Evolutionary conservation across 1,140 invertebrate species (phyloP).

Genomic region (Cardiocondyla obscurior): DNA sequence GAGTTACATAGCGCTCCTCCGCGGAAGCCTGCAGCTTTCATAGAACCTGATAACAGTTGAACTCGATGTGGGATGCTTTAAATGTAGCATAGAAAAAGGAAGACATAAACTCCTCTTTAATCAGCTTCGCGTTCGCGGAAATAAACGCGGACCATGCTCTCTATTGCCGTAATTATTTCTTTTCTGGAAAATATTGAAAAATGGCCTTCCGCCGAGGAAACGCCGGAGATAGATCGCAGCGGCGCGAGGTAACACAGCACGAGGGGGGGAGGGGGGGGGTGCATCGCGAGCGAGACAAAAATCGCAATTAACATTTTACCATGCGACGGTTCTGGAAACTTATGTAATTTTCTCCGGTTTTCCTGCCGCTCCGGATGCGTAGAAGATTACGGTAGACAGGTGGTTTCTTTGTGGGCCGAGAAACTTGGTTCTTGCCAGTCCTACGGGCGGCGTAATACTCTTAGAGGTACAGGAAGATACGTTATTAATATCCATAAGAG

Average conservation of each 20-base stretch:
- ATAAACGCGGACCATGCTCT: background rate
- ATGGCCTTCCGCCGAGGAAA: background rate
- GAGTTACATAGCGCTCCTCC: slow-evolving; percentile 73
- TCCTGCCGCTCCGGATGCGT: background rate
- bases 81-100: background rate
- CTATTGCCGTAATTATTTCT: background rate
- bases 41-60: slow-evolving; percentile 68
- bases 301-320: background rate
- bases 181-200: background rate
- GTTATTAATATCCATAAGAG: slow-evolving; percentile 70
- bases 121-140: background rate
- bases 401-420: slow-evolving; percentile 32
- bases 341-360: slow-evolving; percentile 2
- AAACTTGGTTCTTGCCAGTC: slow-evolving; percentile 43
- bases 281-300: background rate
- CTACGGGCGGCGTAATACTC: slow-evolving; percentile 55
- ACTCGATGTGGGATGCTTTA: slow-evolving; percentile 8
- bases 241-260: background rate
- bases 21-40: slow-evolving; percentile 63
- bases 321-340: background rate
- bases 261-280: too few species aligned
- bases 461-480: slow-evolving; percentile 42
- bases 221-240: background rate
- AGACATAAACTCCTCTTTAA: background rate
- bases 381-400: slow-evolving; percentile 59